Conservation (phyloP, 2,113 vertebrate genomes). For the Sclerurus mexicanus region DNA sequence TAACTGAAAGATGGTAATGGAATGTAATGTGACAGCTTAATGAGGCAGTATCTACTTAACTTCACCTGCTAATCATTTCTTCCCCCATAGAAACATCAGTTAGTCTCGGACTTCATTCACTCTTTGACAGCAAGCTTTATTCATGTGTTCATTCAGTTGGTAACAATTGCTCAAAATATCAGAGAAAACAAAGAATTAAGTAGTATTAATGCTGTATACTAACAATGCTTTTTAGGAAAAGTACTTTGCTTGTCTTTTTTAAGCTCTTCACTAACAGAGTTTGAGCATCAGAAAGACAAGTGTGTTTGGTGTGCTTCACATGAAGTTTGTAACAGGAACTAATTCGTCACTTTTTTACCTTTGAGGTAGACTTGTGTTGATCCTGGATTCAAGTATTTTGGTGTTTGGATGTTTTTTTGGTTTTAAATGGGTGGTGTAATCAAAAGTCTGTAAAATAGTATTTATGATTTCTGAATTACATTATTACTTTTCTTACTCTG, state of each 20-base stretch:
- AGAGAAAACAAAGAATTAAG: background rate
- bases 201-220: background rate
- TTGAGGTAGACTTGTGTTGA: background rate
- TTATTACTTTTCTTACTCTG: background rate
- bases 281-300: background rate
- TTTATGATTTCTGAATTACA: background rate
- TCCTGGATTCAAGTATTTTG: background rate
- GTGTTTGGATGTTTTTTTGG: background rate
- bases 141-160: background rate
- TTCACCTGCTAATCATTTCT: conserved; percentile 21
- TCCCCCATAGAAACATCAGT: background rate
- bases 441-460: background rate
- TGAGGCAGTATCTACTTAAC: background rate
- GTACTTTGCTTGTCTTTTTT: background rate
- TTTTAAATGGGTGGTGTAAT: background rate
- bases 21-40: conserved; percentile 40
- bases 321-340: background rate
- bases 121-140: conserved; percentile 13
- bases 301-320: background rate
- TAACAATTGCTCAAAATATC: background rate
- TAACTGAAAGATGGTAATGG: conserved; percentile 20
- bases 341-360: background rate
- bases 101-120: background rate
- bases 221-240: background rate
- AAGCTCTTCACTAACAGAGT: background rate